Evolutionary conservation across 2,113 vertebrate genomes (phyloP).

Genomic region (Oreotrochilus melanogaster): DNA sequence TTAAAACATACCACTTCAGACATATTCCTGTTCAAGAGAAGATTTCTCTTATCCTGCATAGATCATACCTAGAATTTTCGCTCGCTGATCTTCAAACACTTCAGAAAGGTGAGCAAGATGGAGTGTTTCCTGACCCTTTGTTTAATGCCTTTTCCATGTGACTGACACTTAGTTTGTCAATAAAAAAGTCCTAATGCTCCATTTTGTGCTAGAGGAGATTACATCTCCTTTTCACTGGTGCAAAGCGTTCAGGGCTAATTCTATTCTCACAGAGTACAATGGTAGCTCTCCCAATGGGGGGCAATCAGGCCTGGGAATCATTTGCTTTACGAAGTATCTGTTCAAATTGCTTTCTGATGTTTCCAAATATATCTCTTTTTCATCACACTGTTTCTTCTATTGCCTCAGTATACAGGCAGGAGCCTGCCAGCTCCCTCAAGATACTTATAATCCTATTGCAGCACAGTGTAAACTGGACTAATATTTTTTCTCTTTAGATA

Average conservation of each 20-base stretch:
- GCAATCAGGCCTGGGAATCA: background rate
- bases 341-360: constrained; percentile 21
- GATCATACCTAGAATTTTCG: background rate
- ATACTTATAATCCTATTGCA: background rate
- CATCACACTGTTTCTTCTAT: background rate
- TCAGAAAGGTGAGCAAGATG: background rate
- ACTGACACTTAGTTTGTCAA: background rate
- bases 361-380: constrained; percentile 34
- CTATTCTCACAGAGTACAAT: constrained; percentile 24
- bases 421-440: background rate
- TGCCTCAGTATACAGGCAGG: background rate
- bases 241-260: background rate
- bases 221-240: background rate
- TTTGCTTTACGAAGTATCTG: constrained; percentile 3
- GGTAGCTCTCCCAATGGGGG: background rate
- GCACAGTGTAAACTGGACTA: background rate
- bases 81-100: background rate
- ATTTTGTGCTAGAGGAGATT: constrained; percentile 22
- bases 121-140: background rate
- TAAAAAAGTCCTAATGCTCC: background rate
- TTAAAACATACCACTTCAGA: background rate
- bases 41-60: background rate
- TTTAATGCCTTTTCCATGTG: background rate
- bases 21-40: background rate
- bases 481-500: background rate